Percentiles rank a stretch among this genome's conserved stretches.
Conservation (phyloP, 23 tunicate species). For the Phallusia fumigata region DNA sequence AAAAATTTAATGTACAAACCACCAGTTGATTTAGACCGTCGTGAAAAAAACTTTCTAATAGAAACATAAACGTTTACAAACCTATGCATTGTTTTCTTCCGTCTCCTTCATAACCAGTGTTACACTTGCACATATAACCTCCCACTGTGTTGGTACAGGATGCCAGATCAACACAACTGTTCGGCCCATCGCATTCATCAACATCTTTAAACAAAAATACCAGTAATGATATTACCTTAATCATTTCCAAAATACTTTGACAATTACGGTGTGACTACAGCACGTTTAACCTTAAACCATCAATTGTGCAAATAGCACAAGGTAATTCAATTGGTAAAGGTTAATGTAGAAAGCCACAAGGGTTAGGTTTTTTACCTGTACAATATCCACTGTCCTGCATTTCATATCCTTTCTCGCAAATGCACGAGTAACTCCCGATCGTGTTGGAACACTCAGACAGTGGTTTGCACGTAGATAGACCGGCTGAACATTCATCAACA, state of each 20-base stretch:
- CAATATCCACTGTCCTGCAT: conserved; percentile 17
- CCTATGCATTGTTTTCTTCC: conserved; percentile 16
- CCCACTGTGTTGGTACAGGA: conserved; percentile 33
- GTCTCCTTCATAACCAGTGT: conserved; percentile 24
- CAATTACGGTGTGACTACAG: too few species aligned
- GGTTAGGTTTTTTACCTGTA: too few species aligned
- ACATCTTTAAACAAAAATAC: conserved; percentile 18
- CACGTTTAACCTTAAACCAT: too few species aligned
- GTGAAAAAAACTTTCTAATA: too few species aligned
- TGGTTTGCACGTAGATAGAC: conserved; percentile 5
- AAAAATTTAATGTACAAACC: too few species aligned
- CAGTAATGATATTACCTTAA: too few species aligned
- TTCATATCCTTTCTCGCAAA: conserved; percentile 29
- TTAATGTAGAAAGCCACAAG: too few species aligned
- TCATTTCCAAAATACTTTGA: too few species aligned
- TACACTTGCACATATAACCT: conserved; percentile 42
- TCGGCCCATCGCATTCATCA: conserved; percentile 31
- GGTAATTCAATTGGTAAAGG: too few species aligned
- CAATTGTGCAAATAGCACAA: too few species aligned
- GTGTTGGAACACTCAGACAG: conserved; percentile 23
- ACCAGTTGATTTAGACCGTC: too few species aligned
- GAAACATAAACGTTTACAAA: not conserved
- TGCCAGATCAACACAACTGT: conserved; percentile 10
- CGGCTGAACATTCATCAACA: conserved; percentile 20
- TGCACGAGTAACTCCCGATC: conserved; percentile 40